Evolutionary conservation across 2,888 invertebrate genomes (phyloP).

Genomic region (Ischnus inquisitorius): DNA sequence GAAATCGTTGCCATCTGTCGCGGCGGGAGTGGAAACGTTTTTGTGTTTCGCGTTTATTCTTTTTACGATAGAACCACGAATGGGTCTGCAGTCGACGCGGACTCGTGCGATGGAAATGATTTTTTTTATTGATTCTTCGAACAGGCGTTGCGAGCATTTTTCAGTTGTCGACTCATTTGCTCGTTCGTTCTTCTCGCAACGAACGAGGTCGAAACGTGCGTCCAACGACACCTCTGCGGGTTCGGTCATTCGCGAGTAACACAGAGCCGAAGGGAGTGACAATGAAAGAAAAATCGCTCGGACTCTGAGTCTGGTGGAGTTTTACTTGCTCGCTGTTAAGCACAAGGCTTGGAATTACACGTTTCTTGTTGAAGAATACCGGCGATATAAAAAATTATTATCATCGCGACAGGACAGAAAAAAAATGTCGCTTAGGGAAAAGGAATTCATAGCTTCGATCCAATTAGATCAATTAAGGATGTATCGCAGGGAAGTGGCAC

Average conservation of each 20-base stretch:
- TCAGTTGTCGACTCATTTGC: constrained; percentile 56
- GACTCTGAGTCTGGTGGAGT: not conserved
- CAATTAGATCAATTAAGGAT: too few species aligned
- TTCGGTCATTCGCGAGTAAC: not conserved
- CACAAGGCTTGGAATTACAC: not conserved
- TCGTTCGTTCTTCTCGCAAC: constrained; percentile 46
- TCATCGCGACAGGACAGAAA: not conserved
- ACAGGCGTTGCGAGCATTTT: constrained; percentile 66
- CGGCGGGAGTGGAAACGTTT: constrained; percentile 45
- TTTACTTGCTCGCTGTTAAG: not conserved
- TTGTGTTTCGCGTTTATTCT: constrained; percentile 27
- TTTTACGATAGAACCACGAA: constrained; percentile 22
- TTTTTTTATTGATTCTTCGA: constrained; percentile 55
- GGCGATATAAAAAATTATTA: not conserved
- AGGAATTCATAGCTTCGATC: not conserved
- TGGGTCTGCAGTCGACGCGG: constrained; percentile 27
- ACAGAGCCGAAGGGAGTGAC: not conserved
- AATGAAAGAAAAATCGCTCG: constrained; percentile 22
- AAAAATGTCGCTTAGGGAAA: not conserved
- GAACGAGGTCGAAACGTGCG: constrained; percentile 58
- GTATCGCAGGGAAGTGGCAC: too few species aligned
- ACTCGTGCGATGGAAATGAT: constrained; percentile 23
- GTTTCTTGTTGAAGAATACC: not conserved
- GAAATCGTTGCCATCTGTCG: constrained; percentile 66
- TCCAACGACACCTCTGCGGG: constrained; percentile 24